phyloP scores from a whole-genome alignment of 2,797 vertebrate genomes.

The Melanotaenia nigrans region DNA sequence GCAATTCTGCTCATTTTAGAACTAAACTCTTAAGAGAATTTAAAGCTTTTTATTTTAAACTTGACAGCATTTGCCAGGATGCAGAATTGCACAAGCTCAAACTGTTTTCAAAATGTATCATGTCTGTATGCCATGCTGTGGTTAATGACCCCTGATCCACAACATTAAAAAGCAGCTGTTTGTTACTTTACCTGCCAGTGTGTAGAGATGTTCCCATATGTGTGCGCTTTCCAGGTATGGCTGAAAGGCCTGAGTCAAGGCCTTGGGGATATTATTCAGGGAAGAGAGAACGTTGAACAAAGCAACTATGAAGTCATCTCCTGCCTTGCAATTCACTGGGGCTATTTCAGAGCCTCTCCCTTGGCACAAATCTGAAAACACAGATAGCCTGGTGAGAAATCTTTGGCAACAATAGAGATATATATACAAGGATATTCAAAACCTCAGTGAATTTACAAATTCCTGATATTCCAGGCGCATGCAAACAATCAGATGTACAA shows the following conservation, averaged over 20 bases:
- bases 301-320: conserved; percentile 80
- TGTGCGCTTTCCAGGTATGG: conserved; percentile 87
- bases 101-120: not conserved
- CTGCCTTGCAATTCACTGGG: conserved; percentile 60
- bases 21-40: not conserved
- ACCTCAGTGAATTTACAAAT: conserved; percentile 36
- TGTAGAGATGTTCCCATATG: conserved; percentile 89
- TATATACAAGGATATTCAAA: conserved; percentile 35
- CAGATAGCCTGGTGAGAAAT: conserved; percentile 19
- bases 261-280: conserved; percentile 85
- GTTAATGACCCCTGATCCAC: conserved; percentile 4
- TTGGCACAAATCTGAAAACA: conserved; percentile 73
- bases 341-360: conserved; percentile 56
- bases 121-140: not conserved
- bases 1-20: not conserved
- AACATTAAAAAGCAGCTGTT: conserved; percentile 23
- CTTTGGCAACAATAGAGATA: conserved; percentile 34
- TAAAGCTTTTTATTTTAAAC: not conserved
- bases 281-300: conserved; percentile 87
- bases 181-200: conserved; percentile 86
- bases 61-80: not conserved
- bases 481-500: conserved; percentile 34
- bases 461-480: conserved; percentile 35
- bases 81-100: not conserved
- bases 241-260: conserved; percentile 87